phyloP scores from a whole-genome alignment of 2,888 invertebrate species.

The Anarsia innoxiella region DNA sequence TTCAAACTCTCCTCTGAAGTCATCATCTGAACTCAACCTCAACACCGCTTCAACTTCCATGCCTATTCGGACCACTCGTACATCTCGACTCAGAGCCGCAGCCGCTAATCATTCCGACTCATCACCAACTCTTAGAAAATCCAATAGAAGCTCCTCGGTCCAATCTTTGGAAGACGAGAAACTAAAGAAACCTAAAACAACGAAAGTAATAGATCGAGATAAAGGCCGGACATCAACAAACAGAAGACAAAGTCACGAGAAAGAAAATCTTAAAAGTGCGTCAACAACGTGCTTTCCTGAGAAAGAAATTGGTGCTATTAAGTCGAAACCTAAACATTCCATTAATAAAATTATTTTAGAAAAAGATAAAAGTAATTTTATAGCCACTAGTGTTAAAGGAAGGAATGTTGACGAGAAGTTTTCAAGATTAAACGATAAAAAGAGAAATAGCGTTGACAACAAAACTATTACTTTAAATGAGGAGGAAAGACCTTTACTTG shows the following conservation, averaged over 20 bases:
- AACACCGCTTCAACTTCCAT: slow-evolving; percentile 61
- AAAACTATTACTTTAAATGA: slow-evolving; percentile 31
- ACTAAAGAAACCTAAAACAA: slow-evolving; percentile 44
- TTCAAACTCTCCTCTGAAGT: slow-evolving; percentile 50
- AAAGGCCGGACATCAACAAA: slow-evolving; percentile 37
- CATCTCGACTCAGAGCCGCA: slow-evolving; percentile 82
- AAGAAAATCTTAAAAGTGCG: slow-evolving; percentile 50
- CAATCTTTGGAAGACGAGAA: slow-evolving; percentile 60
- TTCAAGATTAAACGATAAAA: slow-evolving; percentile 40
- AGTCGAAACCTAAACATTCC: slow-evolving; percentile 71
- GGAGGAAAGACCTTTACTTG: slow-evolving; percentile 31
- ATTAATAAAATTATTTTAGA: slow-evolving; percentile 64
- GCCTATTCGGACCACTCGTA: slow-evolving; percentile 81
- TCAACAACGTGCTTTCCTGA: slow-evolving; percentile 39
- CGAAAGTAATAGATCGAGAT: slow-evolving; percentile 62
- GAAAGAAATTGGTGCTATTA: slow-evolving; percentile 70
- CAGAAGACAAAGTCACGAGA: slow-evolving; percentile 52
- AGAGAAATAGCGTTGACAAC: slow-evolving; percentile 35
- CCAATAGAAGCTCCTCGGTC: slow-evolving; percentile 60
- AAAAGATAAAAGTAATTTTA: slow-evolving; percentile 65
- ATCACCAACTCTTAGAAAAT: slow-evolving; percentile 44
- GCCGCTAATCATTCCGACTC: slow-evolving; percentile 61
- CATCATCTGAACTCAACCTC: slow-evolving; percentile 65
- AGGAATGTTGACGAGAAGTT: slow-evolving; percentile 46
- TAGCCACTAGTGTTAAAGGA: slow-evolving; percentile 57